Base-by-base conservation (phyloP, 2,888 invertebrate species). In the Harpalus rubripes region DNA sequence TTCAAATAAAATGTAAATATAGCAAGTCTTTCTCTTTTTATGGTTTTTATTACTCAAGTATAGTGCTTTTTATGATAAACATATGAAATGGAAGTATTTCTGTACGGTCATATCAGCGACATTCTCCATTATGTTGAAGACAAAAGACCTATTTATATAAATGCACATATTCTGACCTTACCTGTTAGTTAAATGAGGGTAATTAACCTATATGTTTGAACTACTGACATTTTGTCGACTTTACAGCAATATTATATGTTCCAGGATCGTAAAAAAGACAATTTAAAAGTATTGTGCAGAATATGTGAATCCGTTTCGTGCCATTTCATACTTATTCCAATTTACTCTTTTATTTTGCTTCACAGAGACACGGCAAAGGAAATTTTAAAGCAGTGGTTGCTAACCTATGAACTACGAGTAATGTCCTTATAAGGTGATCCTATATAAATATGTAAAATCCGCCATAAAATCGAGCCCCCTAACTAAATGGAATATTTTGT, bases 181-280 rank as follows among this genome's bases (percentile, higher is more conserved):
- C 18, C 18, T 44, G 44, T 41, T 74, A 44, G 72, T 7, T 10
- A 74, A 74, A 44, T 44, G 72, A 74, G 6, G 22, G 72, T 74
- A 74, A 74, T 44, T 74, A 74, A 74, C 72, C 72, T 44, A 44
- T 44, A 74, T 74, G 41, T 74, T 74, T 26, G 72, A 74, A 74
- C 72, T 44, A 44, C 12, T 74, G 44, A 74, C 41, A 74, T 74
- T 68, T 68, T n/a, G 15, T 39, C n/a, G 26, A 68, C 63, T 22
- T 10, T 26, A 63, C 22, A 63, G 26, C 22, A 63, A 63, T 63
- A 63, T 63, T 22, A 63, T n/a, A 39, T 26, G 68, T 26, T 39
- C 39, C n/a, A 15, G 7, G 3, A 41, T 15, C 72, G 16, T 16
- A 44, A 74, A 74, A 74, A 74, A 22, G 41, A 16, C 72, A 44